Evolutionary conservation across 1,140 invertebrate genomes (phyloP), one percentile per base, ranked within the genome.

Genomic region (Trichogramma pretiosum): DNA sequence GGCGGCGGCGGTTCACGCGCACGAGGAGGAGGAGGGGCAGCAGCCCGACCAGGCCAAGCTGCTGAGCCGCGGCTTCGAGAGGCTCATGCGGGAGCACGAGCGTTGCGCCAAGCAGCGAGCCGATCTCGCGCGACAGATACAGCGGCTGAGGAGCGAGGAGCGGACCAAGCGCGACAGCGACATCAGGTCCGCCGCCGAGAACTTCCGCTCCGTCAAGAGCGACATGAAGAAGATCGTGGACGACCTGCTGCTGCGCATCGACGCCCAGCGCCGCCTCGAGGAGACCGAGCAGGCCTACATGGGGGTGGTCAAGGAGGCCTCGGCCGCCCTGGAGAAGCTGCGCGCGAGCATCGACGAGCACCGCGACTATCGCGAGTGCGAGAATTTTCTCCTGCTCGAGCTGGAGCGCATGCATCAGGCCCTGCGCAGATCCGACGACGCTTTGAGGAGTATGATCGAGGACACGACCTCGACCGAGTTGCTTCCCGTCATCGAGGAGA

Each of bases 21-120:
- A n/a, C n/a, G n/a, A n/a, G n/a, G n/a, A n/a, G n/a, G n/a, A 32
- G 23, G 17, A 22, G 0, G 18, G 11, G 7, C 2, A 11, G 0
- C 46, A 35, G n/a, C n/a, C n/a, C 24, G n/a, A 17, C 1, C 2
- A 33, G 14, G 43, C 37, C 2, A n/a, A 13, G 4, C 19, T 36
- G 19, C 24, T 51, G 3, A 42, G 23, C 10, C 22, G 43, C 0
- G 43, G 26, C 8, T 23, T 51, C 11, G 22, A 3, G 11, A 33
- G 16, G 7, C 22, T 51, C 22, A 33, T 51, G 1, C 28, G 28
- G 3, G 49, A 51, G 18, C 49, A 51, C 19, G 38, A 41, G 4
- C 18, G 17, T 0, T 51, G 43, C 26, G 21, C 9, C 0, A 33
- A 22, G 5, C 19, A 46, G 0, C 21, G 38, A n/a, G n/a, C 10